Conservation (phyloP, 2,797 vertebrate genomes). For the Amazonetta brasiliensis region DNA sequence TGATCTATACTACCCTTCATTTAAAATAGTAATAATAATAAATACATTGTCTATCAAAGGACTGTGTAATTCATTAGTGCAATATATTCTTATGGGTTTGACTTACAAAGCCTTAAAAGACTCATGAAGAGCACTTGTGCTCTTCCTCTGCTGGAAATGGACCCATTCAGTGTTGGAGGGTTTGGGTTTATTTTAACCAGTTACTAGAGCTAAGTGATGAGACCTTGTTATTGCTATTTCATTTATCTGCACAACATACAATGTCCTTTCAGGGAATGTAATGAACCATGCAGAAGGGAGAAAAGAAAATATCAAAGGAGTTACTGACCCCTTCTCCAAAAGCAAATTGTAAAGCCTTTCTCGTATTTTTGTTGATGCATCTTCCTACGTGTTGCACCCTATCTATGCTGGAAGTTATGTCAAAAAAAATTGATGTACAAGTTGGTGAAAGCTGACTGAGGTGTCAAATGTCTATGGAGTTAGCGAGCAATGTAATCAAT, state of each 20-base stretch:
- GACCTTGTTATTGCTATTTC: constrained; percentile 21
- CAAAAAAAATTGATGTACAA: background rate
- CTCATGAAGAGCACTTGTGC: background rate
- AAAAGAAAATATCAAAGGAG: constrained; percentile 66
- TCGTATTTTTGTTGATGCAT: constrained; percentile 14
- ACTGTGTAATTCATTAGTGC: background rate
- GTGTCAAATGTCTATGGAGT: constrained; percentile 35
- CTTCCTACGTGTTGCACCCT: constrained; percentile 15
- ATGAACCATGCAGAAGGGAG: constrained; percentile 60
- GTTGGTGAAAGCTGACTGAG: constrained; percentile 37
- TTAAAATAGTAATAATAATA: background rate
- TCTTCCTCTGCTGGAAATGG: background rate
- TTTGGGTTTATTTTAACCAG: constrained; percentile 1
- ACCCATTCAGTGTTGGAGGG: background rate
- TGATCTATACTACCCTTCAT: background rate
- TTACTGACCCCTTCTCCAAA: constrained; percentile 46
- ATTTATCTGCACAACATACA: constrained; percentile 53
- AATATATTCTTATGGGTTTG: background rate
- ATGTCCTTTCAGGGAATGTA: constrained; percentile 44
- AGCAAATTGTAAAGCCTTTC: constrained; percentile 58
- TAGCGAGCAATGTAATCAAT: constrained; percentile 42
- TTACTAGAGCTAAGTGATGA: constrained; percentile 38
- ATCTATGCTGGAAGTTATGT: background rate
- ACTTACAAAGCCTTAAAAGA: background rate
- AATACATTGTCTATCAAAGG: background rate